Evolutionary conservation across 2,797 vertebrate species (phyloP), one percentile per base, ranked within the genome.

Genomic region (Scolopax rusticola): DNA sequence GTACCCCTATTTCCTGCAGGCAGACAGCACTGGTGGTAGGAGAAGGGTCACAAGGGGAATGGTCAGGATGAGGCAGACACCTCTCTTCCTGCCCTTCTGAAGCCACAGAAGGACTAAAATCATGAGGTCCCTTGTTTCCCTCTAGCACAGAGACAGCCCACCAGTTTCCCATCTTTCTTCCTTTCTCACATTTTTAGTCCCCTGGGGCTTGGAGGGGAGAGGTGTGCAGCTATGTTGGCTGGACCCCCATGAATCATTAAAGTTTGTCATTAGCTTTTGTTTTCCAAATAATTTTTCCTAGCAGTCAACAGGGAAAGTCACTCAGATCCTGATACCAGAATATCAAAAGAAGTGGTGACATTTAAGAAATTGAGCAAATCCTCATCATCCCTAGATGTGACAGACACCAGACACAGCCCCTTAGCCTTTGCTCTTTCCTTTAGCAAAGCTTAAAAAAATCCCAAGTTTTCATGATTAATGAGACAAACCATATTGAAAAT

Each of bases 351-450:
- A 78, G 28, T 1, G 2, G 27, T 74, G 70, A 67, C 5, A 85
- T 68, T 95, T 70, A 90, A 94, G 88, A 95, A 90, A 87, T 28
- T 38, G 61, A 93, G 78, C 13, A 90, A 93, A 83, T 19, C 47
- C 47, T 24, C 23, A 20, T 64, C 33, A 67, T 81, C 69, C 32
- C 92, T 45, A 92, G 53, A 89, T 68, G 54, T 89, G 61, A 74
- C 43, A 93, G 54, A 67, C 2, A 3, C 13, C 36, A 87, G 64
- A 84, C 18, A 40, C 36, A 25, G 14, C 16, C 59, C 27, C 54
- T 41, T 28, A 89, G 47, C 9, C 43, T 82, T 88, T 83, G 32
- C 17, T 95, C 30, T 75, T 82, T 80, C 65, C 36, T 84, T 87
- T 40, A 79, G 9, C 18, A 69, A 91, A 47, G 12, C 15, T 86